Conservation (phyloP, 2,888 invertebrate species). For the Sympetrum striolatum region DNA sequence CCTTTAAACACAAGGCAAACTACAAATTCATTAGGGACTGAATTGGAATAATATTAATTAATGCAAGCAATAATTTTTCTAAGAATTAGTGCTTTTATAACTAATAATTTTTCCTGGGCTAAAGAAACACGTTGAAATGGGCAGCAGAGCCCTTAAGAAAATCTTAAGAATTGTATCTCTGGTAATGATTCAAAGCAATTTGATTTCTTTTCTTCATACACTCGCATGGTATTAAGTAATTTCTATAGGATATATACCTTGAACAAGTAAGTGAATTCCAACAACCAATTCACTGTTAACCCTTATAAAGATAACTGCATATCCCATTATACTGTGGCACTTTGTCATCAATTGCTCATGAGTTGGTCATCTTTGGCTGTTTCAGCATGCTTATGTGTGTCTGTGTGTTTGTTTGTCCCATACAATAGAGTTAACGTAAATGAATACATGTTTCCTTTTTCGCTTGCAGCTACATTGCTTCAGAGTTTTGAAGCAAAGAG, state of each 20-base stretch:
- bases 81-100: background rate
- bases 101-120: no score
- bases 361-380: background rate
- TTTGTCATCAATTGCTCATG: background rate
- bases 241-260: background rate
- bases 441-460: slow-evolving; percentile 7
- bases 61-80: background rate
- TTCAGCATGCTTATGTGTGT: background rate
- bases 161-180: background rate
- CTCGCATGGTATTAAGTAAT: background rate
- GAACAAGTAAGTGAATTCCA: background rate
- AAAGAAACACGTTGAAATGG: no score
- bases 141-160: background rate
- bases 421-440: background rate
- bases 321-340: background rate
- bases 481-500: background rate
- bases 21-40: background rate
- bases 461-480: slow-evolving; percentile 14
- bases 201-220: background rate
- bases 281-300: background rate
- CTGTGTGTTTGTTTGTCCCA: background rate
- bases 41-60: background rate
- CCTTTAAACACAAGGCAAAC: background rate
- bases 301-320: background rate
- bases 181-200: background rate